Conservation (phyloP, 1,140 invertebrate genomes). For the Agraylea sexmaculata region DNA sequence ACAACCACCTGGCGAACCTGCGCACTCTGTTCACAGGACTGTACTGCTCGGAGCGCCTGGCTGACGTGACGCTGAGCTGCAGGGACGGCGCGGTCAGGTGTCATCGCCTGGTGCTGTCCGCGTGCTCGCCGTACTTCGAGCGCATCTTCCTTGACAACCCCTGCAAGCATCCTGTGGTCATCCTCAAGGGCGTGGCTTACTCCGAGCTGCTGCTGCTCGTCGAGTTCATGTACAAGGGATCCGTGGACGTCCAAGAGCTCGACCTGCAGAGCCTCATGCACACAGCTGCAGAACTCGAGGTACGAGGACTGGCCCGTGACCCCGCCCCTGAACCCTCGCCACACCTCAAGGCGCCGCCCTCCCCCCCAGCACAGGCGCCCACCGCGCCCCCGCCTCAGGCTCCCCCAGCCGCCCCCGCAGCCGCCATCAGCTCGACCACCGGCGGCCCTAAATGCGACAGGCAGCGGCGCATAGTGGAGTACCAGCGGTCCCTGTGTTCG, state of each 20-base stretch:
- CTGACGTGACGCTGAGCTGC: constrained; percentile 53
- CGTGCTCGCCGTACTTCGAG: constrained; percentile 65
- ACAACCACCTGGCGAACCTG: constrained; percentile 61
- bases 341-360: neutral
- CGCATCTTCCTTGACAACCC: constrained; percentile 63
- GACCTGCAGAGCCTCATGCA: constrained; percentile 53
- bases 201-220: constrained; percentile 57
- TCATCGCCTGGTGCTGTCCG: constrained; percentile 59
- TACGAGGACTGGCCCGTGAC: constrained; percentile 43
- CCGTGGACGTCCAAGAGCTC: constrained; percentile 54
- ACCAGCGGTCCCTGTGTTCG: constrained; percentile 24
- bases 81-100: constrained; percentile 52
- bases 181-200: constrained; percentile 53
- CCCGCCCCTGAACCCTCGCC: constrained; percentile 24
- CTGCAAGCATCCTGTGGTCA: constrained; percentile 60
- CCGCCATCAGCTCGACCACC: constrained; percentile 25
- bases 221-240: constrained; percentile 62
- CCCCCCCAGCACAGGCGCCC: constrained; percentile 22
- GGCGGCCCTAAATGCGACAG: too few species aligned
- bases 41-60: constrained; percentile 54
- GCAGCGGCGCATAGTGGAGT: too few species aligned
- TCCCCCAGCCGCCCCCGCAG: constrained; percentile 25
- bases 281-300: constrained; percentile 53
- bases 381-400: neutral
- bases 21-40: constrained; percentile 57